These are phyloP conservation scores for Emydocephalus ijimae DNA, from an alignment of 2,113 vertebrate genomes.

Conservation along the genomic window DNA sequence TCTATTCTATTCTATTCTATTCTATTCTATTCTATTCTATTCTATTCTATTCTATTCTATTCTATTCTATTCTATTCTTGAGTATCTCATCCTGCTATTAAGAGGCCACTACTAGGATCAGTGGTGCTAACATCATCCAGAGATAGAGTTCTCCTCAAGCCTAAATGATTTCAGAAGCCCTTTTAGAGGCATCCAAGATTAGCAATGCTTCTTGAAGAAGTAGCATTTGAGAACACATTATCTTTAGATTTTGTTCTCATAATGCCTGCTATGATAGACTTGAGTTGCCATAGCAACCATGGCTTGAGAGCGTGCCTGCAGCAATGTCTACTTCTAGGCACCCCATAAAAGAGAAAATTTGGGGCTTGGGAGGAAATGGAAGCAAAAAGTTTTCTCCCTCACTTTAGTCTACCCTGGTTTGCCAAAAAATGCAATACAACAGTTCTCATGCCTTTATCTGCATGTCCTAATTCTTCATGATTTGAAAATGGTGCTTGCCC, in stretches of 20 bases:
- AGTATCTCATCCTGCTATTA: neutral
- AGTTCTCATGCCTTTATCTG: neutral
- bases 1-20: too few relatives aligned
- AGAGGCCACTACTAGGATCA: neutral
- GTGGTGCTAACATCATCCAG: neutral
- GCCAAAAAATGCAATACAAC: neutral
- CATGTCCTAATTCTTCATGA: neutral
- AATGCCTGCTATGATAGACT: constrained; percentile 7
- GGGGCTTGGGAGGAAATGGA: neutral
- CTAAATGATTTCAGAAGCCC: neutral
- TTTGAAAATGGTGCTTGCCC: neutral
- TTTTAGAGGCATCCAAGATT: neutral
- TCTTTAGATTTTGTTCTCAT: constrained; percentile 20
- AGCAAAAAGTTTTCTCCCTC: neutral
- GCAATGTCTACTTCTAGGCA: constrained; percentile 24
- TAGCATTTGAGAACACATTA: constrained; percentile 50
- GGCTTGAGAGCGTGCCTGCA: constrained; percentile 40
- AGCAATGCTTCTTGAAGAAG: constrained; percentile 39
- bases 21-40: too few relatives aligned
- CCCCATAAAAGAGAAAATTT: neutral
- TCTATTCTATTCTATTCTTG: too few relatives aligned
- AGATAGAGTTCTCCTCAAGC: neutral
- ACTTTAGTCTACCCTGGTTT: neutral
- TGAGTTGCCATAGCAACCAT: constrained; percentile 64
- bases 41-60: too few relatives aligned